Base-by-base conservation (phyloP, 1,140 invertebrate species). In the Pseudomyrmex sp. region DNA sequence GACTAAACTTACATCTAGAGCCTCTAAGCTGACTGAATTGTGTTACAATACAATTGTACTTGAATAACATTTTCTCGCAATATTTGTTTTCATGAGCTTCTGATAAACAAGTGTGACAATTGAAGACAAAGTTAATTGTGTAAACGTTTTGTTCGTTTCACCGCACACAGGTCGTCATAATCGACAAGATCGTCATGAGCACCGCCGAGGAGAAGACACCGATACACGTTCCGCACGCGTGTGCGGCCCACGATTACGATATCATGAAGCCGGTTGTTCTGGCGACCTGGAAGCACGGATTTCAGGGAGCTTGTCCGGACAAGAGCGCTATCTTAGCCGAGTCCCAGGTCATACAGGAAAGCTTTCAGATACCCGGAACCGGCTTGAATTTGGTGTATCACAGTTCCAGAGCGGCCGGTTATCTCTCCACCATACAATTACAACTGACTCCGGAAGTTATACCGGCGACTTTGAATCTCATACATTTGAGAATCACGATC, bases 231-330 rank as follows among this genome's bases (percentile, higher is more conserved):
- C 96, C 96, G 2, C 97, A 97, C 89, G 96, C 97, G 0, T 99
- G 98, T 91, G 95, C 97, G 8, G 96, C 97, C 0, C 98, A 99
- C 92, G 97, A 99, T 93, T 99, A 99, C 93, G 98, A 99, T 91
- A 91, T 96, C 18, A 98, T 99, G 97, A 98, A 98, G 92, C 98
- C 98, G 0, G 97, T 99, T 0, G 98, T 99, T 0, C 93, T 99
- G 48, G 98, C 98, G 10, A 99, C 98, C 0, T 99, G 98, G 98
- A 98, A 99, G 91, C 98, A 98, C 91, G 98, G 98, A 35, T 99
- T 99, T 94, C 98, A 99, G 90, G 98, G 98, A 8, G 97, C 98
- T 0, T 99, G 98, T 93, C 98, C 98, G 0, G 98, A 98, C 90
- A 97, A 97, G 89, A 97, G 97, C 88, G 98, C 98, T 44, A 98